These are phyloP conservation scores for Eugnorisma glareosa DNA, from an alignment of 2,888 invertebrate genomes.

Conservation along the genomic window DNA sequence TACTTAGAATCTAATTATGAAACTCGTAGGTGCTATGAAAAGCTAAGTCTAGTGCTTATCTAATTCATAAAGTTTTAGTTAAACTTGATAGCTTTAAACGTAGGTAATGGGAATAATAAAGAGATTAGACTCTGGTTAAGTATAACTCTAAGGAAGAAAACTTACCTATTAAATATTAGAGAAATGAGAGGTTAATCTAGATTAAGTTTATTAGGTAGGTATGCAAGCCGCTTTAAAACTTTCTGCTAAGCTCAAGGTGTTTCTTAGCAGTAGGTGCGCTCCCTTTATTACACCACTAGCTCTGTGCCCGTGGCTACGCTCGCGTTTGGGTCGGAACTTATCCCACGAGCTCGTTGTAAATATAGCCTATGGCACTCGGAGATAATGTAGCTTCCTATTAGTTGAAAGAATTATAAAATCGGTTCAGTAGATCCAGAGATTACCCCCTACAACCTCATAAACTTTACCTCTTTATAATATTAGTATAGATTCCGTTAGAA, in stretches of 20 bases:
- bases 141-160: neutral
- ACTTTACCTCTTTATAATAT: too few species aligned
- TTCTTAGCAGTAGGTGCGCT: neutral
- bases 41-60: slow-evolving; percentile 22
- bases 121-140: slow-evolving; percentile 18
- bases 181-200: neutral
- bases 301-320: too few species aligned
- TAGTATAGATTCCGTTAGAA: too few species aligned
- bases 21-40: slow-evolving; percentile 19
- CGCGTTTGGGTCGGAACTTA: too few species aligned
- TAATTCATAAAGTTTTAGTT: slow-evolving; percentile 27
- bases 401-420: too few species aligned
- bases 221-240: neutral
- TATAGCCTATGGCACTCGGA: too few species aligned
- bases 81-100: slow-evolving; percentile 19
- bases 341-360: too few species aligned
- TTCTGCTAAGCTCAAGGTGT: neutral
- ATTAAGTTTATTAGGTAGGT: neutral
- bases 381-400: too few species aligned
- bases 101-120: slow-evolving; percentile 34
- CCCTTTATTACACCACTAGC: too few species aligned
- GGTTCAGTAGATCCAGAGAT: too few species aligned
- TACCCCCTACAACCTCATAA: too few species aligned
- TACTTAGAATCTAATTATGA: slow-evolving; percentile 35
- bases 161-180: neutral